Percentiles rank a stretch among this genome's conserved stretches.
Evolutionary conservation across 1,140 invertebrate species (phyloP).

Genomic region (Zaprionus capensis): DNA sequence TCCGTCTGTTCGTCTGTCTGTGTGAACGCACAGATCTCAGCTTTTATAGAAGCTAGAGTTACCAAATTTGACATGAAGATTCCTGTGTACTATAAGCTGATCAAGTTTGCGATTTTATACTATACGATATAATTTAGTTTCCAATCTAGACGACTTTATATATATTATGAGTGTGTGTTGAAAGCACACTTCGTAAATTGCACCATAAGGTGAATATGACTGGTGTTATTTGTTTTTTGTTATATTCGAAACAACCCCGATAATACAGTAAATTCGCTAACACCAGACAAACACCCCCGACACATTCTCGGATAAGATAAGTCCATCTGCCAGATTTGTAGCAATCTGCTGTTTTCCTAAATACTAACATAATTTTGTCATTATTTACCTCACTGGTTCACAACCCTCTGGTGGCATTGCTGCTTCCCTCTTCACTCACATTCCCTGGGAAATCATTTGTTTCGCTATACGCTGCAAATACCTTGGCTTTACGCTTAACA

Average conservation of each 20-base stretch:
- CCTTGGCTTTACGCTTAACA: conserved; percentile 69
- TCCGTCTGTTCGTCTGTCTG: too few relatives aligned
- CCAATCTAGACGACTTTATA: too few relatives aligned
- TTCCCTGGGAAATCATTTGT: conserved; percentile 61
- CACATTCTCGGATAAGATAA: conserved; percentile 46
- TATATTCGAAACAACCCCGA: conserved; percentile 40
- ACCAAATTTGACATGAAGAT: too few relatives aligned
- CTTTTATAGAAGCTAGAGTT: too few relatives aligned
- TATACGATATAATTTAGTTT: too few relatives aligned
- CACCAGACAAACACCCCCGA: conserved; percentile 46
- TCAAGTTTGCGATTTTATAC: too few relatives aligned
- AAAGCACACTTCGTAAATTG: too few relatives aligned
- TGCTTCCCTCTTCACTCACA: conserved; percentile 33
- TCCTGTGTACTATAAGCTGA: too few relatives aligned
- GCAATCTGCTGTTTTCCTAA: conserved; percentile 76
- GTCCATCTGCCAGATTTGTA: conserved; percentile 79
- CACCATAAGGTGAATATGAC: not conserved
- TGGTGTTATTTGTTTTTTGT: not conserved
- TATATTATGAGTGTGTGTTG: too few relatives aligned
- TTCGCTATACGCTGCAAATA: conserved; percentile 52
- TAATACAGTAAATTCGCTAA: conserved; percentile 20
- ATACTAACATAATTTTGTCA: conserved; percentile 81
- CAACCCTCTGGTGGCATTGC: conserved; percentile 58
- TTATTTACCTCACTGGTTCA: conserved; percentile 80
- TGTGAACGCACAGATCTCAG: too few relatives aligned